Conservation (phyloP, 2,113 vertebrate species). For the Triplophysa tibetana region DNA sequence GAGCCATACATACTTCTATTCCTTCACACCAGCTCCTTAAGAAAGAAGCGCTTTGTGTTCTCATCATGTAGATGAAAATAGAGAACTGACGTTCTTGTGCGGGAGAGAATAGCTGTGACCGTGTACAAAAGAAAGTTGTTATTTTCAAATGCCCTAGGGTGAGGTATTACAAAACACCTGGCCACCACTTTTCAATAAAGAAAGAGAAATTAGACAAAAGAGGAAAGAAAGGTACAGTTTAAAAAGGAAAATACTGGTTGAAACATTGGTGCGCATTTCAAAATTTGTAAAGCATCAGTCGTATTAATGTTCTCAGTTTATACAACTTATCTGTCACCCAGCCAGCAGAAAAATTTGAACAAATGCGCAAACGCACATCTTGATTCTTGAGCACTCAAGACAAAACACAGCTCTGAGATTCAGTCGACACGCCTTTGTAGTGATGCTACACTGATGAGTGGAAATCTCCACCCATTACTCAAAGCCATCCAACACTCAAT, state of each 20-base stretch:
- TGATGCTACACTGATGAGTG: conserved; percentile 69
- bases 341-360: background rate
- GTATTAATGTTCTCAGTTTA: background rate
- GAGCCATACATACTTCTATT: conserved; percentile 30
- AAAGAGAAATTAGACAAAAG: conserved; percentile 14
- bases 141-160: conserved; percentile 11
- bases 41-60: conserved; percentile 37
- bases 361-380: background rate
- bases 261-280: background rate
- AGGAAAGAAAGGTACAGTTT: background rate
- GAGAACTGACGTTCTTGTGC: conserved; percentile 42
- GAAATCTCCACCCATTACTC: conserved; percentile 69
- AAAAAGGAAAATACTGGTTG: background rate
- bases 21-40: conserved; percentile 45
- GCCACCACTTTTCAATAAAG: background rate
- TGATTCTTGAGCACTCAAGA: background rate
- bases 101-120: conserved; percentile 25
- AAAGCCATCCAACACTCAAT: conserved; percentile 73
- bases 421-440: conserved; percentile 57
- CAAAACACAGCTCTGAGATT: conserved; percentile 18
- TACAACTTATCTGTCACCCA: background rate
- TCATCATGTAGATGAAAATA: conserved; percentile 41
- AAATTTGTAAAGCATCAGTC: background rate
- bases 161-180: conserved; percentile 31
- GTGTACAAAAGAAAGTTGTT: conserved; percentile 30